Base-by-base conservation (phyloP, 2,888 invertebrate genomes). In the Scaptomyza reducta region DNA sequence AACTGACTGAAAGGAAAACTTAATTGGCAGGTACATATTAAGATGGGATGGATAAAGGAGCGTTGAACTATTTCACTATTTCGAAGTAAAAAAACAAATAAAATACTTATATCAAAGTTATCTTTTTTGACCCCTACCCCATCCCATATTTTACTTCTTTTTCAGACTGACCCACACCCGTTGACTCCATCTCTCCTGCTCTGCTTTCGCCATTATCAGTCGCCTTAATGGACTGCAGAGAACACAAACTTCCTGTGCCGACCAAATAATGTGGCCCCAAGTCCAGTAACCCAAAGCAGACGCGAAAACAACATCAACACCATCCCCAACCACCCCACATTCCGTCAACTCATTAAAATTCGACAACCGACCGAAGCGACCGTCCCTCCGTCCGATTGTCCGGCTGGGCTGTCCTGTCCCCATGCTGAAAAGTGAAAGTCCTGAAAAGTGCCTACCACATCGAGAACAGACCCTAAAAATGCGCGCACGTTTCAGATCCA, bases 341-440 rank as follows among this genome's bases (percentile, higher is more conserved):
- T 38, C 38, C 38, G 38, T 38, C 54, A 70, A 77, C 83, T 85
- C 81, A 85, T 84, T 84, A 83, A 49, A 65, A 78, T 74, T 74
- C 71, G 81, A 77, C 70, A 74, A 66, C 45, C 49, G 42, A 68
- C 44, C 22, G 18, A 51, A n/a, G 27, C 22, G 51, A 29, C 44
- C 9, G 35, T 22, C 18, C 6, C 11, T 13, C n/a, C 6, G 0
- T 22, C 35, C 18, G 6, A 7, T 27, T 27, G 27, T 35, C n/a
- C 35, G 6, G 2, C 35, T 35, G n/a, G 35, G 35, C 33, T 40
- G 42, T 49, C 44, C 18, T 38, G 49, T 50, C 51, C 33, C 51
- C 55, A 51, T 33, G 22, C 56, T 51, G 42, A 61, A 85, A 86
- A 81, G 84, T 84, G 84, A 84, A 84, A 83, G 84, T 86, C 73